Percentiles rank a stretch among this genome's conserved stretches.
phyloP scores from a whole-genome alignment of 2,888 invertebrate genomes.

The Leptopterna dolabrata region DNA sequence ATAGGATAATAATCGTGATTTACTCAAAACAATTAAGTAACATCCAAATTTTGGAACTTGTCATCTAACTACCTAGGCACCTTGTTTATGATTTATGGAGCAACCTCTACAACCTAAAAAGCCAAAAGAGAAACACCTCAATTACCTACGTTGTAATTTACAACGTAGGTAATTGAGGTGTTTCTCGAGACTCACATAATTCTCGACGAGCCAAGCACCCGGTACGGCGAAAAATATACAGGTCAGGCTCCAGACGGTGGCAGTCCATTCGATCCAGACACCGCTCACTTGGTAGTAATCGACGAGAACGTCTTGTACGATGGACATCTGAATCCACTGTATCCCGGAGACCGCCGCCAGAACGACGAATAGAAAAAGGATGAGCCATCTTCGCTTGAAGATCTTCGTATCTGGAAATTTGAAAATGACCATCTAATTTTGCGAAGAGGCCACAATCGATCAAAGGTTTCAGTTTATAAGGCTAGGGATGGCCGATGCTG shows the following conservation, averaged over 20 bases:
- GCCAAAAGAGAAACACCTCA: too few species aligned
- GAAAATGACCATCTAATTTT: background rate
- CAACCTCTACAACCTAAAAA: too few species aligned
- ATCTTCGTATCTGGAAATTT: slow-evolving; percentile 3
- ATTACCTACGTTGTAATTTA: too few species aligned
- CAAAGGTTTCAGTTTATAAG: too few species aligned
- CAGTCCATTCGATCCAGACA: slow-evolving; percentile 23
- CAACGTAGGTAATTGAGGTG: too few species aligned
- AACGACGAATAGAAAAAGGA: background rate
- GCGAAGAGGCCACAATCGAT: too few species aligned
- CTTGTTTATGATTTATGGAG: too few species aligned
- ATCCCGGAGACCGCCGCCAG: background rate
- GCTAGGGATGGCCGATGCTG: too few species aligned
- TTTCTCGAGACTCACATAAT: slow-evolving; percentile 17
- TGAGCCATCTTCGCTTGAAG: slow-evolving; percentile 28
- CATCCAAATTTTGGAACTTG: too few species aligned
- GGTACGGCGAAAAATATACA: slow-evolving; percentile 1
- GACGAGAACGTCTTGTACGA: background rate
- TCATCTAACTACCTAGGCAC: too few species aligned
- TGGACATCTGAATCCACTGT: background rate
- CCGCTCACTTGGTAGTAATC: background rate
- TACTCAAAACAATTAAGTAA: too few species aligned
- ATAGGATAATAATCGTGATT: too few species aligned
- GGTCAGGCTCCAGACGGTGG: slow-evolving; percentile 7
- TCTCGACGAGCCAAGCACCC: background rate